Evolutionary conservation across 2,797 vertebrate species (phyloP).

Genomic region (Sarcoramphus papa): DNA sequence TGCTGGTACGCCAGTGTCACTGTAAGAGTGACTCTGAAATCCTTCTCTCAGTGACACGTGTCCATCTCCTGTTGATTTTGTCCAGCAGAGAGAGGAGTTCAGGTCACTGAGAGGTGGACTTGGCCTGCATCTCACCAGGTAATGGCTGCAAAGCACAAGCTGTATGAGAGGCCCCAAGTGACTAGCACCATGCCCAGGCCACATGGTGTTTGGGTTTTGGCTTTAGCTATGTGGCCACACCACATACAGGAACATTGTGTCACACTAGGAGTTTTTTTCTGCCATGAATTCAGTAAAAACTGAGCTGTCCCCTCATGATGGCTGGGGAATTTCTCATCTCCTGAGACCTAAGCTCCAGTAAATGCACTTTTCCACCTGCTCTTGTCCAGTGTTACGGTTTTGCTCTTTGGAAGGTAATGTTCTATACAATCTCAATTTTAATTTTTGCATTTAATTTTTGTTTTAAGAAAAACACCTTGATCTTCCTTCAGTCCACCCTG

Average conservation of each 20-base stretch:
- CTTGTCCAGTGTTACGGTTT: neutral
- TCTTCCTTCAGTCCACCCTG: neutral
- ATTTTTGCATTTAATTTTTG: neutral
- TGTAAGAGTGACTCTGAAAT: neutral
- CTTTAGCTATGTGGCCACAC: neutral
- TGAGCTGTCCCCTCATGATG: neutral
- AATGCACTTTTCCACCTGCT: neutral
- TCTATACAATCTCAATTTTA: neutral
- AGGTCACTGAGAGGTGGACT: neutral
- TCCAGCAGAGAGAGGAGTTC: neutral
- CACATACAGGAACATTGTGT: neutral
- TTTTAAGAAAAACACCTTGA: neutral
- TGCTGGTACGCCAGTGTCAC: neutral
- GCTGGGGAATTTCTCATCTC: neutral
- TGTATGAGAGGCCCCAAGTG: neutral
- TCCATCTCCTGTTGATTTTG: neutral
- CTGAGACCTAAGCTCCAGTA: neutral
- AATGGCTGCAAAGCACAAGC: neutral
- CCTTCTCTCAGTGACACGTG: neutral
- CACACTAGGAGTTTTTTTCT: neutral
- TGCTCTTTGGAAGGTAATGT: neutral
- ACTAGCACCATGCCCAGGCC: neutral
- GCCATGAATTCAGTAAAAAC: neutral
- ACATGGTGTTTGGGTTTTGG: neutral
- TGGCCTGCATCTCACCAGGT: neutral